Evolutionary conservation across 2,888 invertebrate species (phyloP), one percentile per base, ranked within the genome.

Genomic region (Caenorhabditis sinica): DNA sequence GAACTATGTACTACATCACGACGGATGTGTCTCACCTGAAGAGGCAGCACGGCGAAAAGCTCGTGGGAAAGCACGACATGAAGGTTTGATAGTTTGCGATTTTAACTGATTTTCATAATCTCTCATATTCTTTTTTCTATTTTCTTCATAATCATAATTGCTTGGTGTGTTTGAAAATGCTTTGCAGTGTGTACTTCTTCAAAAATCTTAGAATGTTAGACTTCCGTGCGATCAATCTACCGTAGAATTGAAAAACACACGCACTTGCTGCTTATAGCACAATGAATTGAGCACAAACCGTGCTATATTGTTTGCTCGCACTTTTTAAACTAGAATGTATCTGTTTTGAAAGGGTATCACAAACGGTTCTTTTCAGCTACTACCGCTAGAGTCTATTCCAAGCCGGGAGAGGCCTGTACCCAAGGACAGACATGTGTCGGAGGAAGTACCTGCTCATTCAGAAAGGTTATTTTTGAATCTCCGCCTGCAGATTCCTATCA

Each of bases 21-120:
- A 92, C 75, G 87, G 89, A 53, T 92, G 92, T 69, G 88, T 91
- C 23, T 90, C 91, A 58, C 89, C 89, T 51, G 86, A 87, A 71
- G 88, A 88, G 63, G 86, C 84, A 8, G 86, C 75, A 69, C 73
- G 81, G n/a, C 33, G 87, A 45, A 84, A 82, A 63, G 83, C 84
- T 58, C 72, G 83, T 28, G 81, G 80, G 51, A 87, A 88, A 77
- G 81, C 87, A 63, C 81, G 87, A 66, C 88, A 87, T 83, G 86
- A 87, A 86, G 87, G 88, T 86, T 77, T 74, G 81, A 61, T 11
- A 58, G 56, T 63, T 51, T 9, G n/a, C 28, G 9, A 49, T 20
- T 33, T 60, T 61, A 69, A 77, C 33, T 63, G 69, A 58, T 51
- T 51, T 25, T 45, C 33, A 28, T 74, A 17, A 40, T n/a, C 20